phyloP scores from a whole-genome alignment of 64 coral and sea anemone species.

The Porites australiensis region DNA sequence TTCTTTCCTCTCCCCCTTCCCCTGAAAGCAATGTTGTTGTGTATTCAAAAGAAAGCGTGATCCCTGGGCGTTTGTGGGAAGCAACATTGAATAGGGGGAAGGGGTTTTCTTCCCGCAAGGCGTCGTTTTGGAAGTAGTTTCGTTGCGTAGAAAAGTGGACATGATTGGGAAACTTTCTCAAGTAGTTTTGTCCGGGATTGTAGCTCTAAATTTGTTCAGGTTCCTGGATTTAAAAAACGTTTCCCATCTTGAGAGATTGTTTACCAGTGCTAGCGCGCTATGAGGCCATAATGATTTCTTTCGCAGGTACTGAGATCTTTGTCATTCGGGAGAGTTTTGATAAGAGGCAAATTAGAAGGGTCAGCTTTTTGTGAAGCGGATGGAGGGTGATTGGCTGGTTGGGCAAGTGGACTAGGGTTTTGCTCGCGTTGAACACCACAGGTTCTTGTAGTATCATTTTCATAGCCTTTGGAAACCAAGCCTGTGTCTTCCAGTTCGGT shows the following conservation, averaged over 20 bases:
- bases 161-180: too few relatives aligned
- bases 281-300: slow-evolving; percentile 21
- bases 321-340: slow-evolving; percentile 13
- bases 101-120: too few relatives aligned
- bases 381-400: slow-evolving; percentile 22
- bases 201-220: slow-evolving; percentile 1
- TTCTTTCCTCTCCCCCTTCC: too few relatives aligned
- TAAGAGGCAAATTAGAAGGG: slow-evolving; percentile 20
- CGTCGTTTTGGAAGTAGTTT: too few relatives aligned
- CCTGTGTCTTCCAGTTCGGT: slow-evolving; percentile 65
- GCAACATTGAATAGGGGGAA: too few relatives aligned
- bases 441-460: background rate
- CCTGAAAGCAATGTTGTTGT: too few relatives aligned
- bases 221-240: background rate
- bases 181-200: too few relatives aligned
- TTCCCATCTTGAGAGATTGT: slow-evolving; percentile 30
- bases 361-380: slow-evolving; percentile 15
- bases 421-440: background rate
- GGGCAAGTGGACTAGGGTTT: background rate
- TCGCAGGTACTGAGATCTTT: background rate
- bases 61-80: too few relatives aligned
- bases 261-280: background rate
- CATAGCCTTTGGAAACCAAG: slow-evolving; percentile 23
- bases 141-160: too few relatives aligned
- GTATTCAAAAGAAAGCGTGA: too few relatives aligned